phyloP scores from a whole-genome alignment of 2,888 invertebrate species.

The Lycia hirtaria region DNA sequence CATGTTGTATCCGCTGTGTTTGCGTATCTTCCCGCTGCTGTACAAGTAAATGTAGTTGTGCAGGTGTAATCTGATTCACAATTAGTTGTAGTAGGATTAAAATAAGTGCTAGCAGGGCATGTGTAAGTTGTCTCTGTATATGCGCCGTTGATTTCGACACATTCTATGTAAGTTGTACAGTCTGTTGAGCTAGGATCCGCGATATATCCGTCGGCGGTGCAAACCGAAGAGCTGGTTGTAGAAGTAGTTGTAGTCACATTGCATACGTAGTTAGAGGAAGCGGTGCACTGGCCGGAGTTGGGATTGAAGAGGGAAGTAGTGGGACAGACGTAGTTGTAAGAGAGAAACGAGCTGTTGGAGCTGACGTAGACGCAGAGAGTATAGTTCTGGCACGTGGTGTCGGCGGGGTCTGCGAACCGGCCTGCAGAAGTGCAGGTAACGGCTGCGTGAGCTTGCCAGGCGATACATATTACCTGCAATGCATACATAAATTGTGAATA shows the following conservation, averaged over 20 bases:
- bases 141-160: constrained; percentile 60
- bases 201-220: constrained; percentile 65
- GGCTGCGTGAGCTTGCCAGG: constrained; percentile 53
- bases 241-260: constrained; percentile 48
- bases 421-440: constrained; percentile 64
- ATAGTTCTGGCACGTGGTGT: constrained; percentile 73
- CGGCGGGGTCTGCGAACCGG: constrained; percentile 64
- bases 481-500: too few relatives aligned
- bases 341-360: constrained; percentile 47
- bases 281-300: constrained; percentile 56
- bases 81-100: constrained; percentile 63
- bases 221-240: constrained; percentile 50
- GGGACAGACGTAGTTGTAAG: constrained; percentile 71
- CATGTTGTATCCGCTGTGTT: constrained; percentile 70
- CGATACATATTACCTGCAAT: constrained; percentile 48
- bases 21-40: constrained; percentile 68
- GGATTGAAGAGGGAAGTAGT: constrained; percentile 73
- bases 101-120: constrained; percentile 65
- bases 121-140: constrained; percentile 57
- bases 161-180: constrained; percentile 68
- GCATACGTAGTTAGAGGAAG: constrained; percentile 62
- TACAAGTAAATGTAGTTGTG: constrained; percentile 60
- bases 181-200: constrained; percentile 62
- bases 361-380: constrained; percentile 63
- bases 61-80: constrained; percentile 69